phyloP scores from a whole-genome alignment of 2,888 invertebrate genomes.

The Callyntrura sp. region DNA sequence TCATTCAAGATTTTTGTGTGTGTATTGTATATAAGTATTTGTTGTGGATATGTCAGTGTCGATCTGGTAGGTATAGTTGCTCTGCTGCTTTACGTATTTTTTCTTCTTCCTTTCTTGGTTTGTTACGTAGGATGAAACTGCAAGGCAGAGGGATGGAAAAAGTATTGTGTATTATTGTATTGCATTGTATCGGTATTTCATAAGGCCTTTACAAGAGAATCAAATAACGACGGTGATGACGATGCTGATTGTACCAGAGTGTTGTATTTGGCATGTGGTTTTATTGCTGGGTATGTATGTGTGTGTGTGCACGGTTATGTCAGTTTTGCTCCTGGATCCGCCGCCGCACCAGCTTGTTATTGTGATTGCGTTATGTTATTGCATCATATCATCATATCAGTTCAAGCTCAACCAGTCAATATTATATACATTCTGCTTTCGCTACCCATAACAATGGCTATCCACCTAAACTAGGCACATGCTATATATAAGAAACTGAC shows the following conservation, averaged over 20 bases:
- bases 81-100: slow-evolving; percentile 43
- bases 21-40: slow-evolving; percentile 50
- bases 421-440: background rate
- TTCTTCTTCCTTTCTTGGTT: slow-evolving; percentile 9
- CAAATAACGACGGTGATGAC: slow-evolving; percentile 36
- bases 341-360: slow-evolving; percentile 24
- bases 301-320: slow-evolving; percentile 37
- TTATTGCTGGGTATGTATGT: slow-evolving; percentile 33
- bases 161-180: slow-evolving; percentile 16
- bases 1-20: slow-evolving; percentile 39
- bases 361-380: slow-evolving; percentile 62
- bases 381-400: slow-evolving; percentile 64
- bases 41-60: slow-evolving; percentile 48
- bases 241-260: slow-evolving; percentile 22
- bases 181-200: slow-evolving; percentile 48
- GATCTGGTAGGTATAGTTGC: background rate
- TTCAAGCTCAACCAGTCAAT: background rate
- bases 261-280: slow-evolving; percentile 49
- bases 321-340: slow-evolving; percentile 21
- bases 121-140: slow-evolving; percentile 5
- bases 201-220: slow-evolving; percentile 33
- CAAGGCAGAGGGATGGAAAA: background rate
- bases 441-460: too few relatives aligned
- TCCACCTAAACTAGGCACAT: background rate
- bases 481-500: background rate